Base-by-base conservation (phyloP, 2,888 invertebrate genomes). In the Parnassius orleans region DNA sequence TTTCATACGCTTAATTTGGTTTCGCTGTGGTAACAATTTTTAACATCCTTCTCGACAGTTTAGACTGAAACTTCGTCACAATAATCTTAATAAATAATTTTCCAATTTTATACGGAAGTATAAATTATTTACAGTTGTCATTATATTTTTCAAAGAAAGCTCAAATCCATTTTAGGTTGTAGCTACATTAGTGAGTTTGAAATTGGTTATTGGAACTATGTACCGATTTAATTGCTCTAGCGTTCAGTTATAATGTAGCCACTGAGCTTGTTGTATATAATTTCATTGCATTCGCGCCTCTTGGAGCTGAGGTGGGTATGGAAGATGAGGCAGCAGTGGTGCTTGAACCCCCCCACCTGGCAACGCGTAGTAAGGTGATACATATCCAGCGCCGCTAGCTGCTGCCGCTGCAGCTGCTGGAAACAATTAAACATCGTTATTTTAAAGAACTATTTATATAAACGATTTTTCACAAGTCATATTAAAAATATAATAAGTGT, bases 241-340 rank as follows among this genome's bases (percentile, higher is more conserved):
- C 44, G 41, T 59, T 63, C 48, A 59, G 33, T 60, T 52, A 33
- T 56, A 57, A 61, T 60, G 64, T 65, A 67, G 69, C 70, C 69
- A 69, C 65, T 64, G 50, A 11, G 53, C 50, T 50, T 47, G 55
- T 52, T 53, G 56, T 14, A 63, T n/a, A 42, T 51, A 56, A 62
- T 67, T 72, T 85, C 94, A 95, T 86, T 95, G 95, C 88, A 96
- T 94, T 79, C 96, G 92, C 54, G 96, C 95, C 83, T 95, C 96
- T 84, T 96, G 95, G 64, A 96, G 93, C 64, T 94, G 93, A 55
- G 93, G 93, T n/a, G 93, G 93, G 77, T 93, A 93, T 10, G 93
- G 86, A 43, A 94, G 93, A 1, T 93, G 95, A 1, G 95, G 95
- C 68, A 95, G 94, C 11, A 95, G 92, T 19, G 93, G 94, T 0